A percentile compares a stretch with the other conserved stretches of the same genome.
These are phyloP conservation scores for Tetranychus urticae DNA, from an alignment of 1,140 invertebrate genomes.

Conservation along the genomic window DNA sequence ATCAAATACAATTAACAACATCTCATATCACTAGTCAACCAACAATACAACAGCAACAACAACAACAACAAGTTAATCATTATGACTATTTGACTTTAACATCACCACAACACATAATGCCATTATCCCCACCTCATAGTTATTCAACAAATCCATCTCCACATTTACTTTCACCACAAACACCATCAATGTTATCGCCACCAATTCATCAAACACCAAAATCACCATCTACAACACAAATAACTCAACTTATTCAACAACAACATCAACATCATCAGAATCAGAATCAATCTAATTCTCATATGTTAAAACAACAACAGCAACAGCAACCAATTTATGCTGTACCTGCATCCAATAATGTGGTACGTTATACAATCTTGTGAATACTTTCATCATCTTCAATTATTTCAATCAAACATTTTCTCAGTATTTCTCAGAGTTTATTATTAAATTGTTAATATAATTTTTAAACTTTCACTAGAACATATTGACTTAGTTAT, in stretches of 20 bases:
- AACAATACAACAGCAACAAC: not conserved
- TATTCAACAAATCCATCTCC: not conserved
- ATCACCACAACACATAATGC: not conserved
- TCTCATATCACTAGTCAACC: not conserved
- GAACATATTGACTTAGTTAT: not conserved
- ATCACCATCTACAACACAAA: not conserved
- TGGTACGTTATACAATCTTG: too few species aligned
- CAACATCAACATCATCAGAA: not conserved
- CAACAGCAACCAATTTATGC: not conserved
- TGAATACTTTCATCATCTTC: too few species aligned
- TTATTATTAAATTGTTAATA: not conserved
- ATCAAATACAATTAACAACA: too few species aligned
- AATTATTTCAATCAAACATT: too few species aligned
- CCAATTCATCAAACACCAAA: not conserved
- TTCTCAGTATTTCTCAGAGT: not conserved
- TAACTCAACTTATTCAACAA: not conserved
- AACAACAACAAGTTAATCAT: not conserved
- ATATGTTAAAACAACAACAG: not conserved
- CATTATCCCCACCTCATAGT: not conserved
- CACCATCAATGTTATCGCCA: not conserved
- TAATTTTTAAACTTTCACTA: not conserved
- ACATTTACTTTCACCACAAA: not conserved
- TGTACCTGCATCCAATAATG: too few species aligned
- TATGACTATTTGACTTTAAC: not conserved
- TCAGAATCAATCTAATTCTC: not conserved